Base-by-base conservation (phyloP, 2,888 invertebrate genomes). In the Meteorus colon region DNA sequence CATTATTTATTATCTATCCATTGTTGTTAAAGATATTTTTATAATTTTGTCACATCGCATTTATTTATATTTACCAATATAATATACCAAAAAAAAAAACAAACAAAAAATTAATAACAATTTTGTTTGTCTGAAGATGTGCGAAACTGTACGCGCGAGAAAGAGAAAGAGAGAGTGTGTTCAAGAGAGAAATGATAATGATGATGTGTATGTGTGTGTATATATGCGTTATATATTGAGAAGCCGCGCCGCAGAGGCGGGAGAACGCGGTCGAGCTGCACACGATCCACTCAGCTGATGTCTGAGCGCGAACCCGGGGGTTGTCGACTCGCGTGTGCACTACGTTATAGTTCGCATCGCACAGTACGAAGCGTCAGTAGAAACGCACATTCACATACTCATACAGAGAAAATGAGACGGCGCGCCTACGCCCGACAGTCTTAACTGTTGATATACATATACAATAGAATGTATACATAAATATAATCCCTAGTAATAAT, bases 261-360 rank as follows among this genome's bases (percentile, higher is more conserved):
- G 71, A 67, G 73, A 72, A 65, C 29, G 51, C 51, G 51, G 51
- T 55, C 51, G 74, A 76, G 76, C 45, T 76, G 71, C 73, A n/a
- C 75, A 76, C 77, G 79, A 80, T 80, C 80, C 79, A 82, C 80
- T 81, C 81, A 81, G 82, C 81, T 82, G 82, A 82, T 82, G 81
- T 82, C 81, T 81, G 80, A 79, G 79, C 76, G 73, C 74, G 74
- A 76, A 76, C 70, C 77, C 29, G 41, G 78, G 79, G 78, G 77
- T 77, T 79, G 80, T 76, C 79, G 78, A 75, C 79, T 78, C 81
- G 76, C 62, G 71, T 71, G 59, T n/a, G n/a, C 51, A 19, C 51
- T n/a, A 55, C 51, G n/a, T n/a, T 34, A 19, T 55, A 55, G 34
- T 63, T 48, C 27, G 48, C 29, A 29, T 45, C 67, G 45, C 29